These are phyloP conservation scores for Hydropotes inermis DNA, from an alignment of 2,113 vertebrate species.

Conservation along the genomic window DNA sequence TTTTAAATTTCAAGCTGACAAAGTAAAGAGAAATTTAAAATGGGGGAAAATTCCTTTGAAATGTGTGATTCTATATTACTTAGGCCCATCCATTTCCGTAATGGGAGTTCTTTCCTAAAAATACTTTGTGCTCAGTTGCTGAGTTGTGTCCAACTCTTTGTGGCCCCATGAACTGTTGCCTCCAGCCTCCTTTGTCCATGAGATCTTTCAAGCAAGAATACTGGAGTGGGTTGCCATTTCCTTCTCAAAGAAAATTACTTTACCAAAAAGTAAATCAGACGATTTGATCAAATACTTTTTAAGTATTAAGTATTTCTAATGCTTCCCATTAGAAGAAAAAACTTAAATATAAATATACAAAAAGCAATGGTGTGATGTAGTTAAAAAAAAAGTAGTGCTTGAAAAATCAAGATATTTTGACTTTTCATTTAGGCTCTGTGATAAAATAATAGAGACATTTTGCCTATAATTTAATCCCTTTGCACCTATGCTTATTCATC, in stretches of 20 bases:
- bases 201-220: not conserved
- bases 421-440: not conserved
- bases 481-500: not conserved
- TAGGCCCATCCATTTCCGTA: not conserved
- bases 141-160: not conserved
- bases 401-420: not conserved
- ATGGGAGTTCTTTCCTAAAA: not conserved
- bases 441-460: not conserved
- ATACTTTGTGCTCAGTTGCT: not conserved
- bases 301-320: not conserved
- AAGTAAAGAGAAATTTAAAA: not conserved
- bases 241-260: not conserved
- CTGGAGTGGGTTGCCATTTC: not conserved
- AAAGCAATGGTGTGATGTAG: fast-evolving
- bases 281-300: not conserved
- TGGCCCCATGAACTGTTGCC: not conserved
- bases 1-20: not conserved
- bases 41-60: not conserved
- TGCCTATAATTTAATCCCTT: not conserved
- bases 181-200: not conserved
- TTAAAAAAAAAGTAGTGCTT: not conserved
- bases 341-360: not conserved
- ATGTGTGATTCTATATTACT: not conserved
- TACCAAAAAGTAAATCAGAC: not conserved
- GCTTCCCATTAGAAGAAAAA: not conserved